Evolutionary conservation across 2,113 vertebrate genomes (phyloP).

Genomic region (Trochalopteron elliotii): DNA sequence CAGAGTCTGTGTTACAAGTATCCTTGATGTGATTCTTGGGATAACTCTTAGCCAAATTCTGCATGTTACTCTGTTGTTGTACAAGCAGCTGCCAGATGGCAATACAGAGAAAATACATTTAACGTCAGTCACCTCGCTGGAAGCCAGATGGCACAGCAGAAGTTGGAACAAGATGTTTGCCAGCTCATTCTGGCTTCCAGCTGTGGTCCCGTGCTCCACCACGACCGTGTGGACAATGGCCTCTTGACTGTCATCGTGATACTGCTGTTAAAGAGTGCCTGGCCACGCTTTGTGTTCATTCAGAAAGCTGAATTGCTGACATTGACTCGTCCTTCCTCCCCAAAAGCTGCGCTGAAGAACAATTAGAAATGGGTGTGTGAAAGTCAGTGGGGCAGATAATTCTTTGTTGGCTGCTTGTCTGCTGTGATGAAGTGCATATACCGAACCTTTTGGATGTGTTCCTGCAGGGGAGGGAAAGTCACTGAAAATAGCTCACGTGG

Average conservation of each 20-base stretch:
- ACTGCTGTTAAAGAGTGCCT: rapidly evolving
- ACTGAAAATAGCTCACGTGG: not conserved
- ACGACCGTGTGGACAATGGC: not conserved
- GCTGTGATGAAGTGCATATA: not conserved
- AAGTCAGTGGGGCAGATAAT: not conserved
- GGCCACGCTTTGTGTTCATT: rapidly evolving
- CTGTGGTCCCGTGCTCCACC: not conserved
- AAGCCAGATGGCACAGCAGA: slow-evolving; percentile 54
- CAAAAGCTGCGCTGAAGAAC: not conserved
- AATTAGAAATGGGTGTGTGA: not conserved
- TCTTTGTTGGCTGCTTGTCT: not conserved
- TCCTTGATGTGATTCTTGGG: slow-evolving; percentile 2
- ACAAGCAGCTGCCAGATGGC: slow-evolving; percentile 61
- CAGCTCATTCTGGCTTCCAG: slow-evolving; percentile 10
- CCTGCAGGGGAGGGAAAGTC: not conserved
- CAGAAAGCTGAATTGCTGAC: not conserved
- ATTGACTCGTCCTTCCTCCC: not conserved
- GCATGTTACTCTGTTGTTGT: slow-evolving; percentile 4
- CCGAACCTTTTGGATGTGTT: not conserved
- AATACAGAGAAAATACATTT: not conserved
- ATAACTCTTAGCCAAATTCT: slow-evolving; percentile 31
- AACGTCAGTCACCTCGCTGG: slow-evolving; percentile 21
- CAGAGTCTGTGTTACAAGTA: not conserved
- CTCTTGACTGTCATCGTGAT: rapidly evolving
- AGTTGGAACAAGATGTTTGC: not conserved